phyloP scores from a whole-genome alignment of 1,140 invertebrate genomes.

The Varroa destructor region DNA sequence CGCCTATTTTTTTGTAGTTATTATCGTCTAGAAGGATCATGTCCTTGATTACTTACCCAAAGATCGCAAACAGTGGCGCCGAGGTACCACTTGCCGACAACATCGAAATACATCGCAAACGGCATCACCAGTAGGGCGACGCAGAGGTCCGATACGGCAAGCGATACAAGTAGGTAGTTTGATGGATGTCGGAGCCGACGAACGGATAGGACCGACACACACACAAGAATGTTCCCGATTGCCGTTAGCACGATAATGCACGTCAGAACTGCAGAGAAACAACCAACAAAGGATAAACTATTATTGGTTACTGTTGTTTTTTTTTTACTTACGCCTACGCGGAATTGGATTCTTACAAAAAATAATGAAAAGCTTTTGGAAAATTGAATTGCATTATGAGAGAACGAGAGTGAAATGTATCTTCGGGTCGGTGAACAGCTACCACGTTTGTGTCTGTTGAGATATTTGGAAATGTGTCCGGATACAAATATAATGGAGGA shows the following conservation, averaged over 20 bases:
- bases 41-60: slow-evolving; percentile 34
- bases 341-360: too few relatives aligned
- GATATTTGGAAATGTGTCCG: too few relatives aligned
- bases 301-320: too few relatives aligned
- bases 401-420: too few relatives aligned
- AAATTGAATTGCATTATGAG: too few relatives aligned
- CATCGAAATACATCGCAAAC: slow-evolving; percentile 64
- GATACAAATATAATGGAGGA: too few relatives aligned
- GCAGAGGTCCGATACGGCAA: slow-evolving; percentile 63
- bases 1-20: too few relatives aligned
- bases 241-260: slow-evolving; percentile 77
- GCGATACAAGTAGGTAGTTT: slow-evolving; percentile 78
- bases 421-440: too few relatives aligned
- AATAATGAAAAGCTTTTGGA: too few relatives aligned
- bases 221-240: slow-evolving; percentile 74
- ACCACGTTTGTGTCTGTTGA: too few relatives aligned
- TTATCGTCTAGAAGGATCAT: neutral
- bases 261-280: slow-evolving; percentile 49
- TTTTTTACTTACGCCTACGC: too few relatives aligned
- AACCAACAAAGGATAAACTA: neutral
- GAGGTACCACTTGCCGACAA: slow-evolving; percentile 65
- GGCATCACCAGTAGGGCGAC: slow-evolving; percentile 59
- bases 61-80: slow-evolving; percentile 65
- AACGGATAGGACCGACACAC: slow-evolving; percentile 69
- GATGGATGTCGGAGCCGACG: slow-evolving; percentile 52